Evolutionary conservation across 92 coral and sea anemone species (phyloP).

Genomic region (Anthopleura xanthogrammica): DNA sequence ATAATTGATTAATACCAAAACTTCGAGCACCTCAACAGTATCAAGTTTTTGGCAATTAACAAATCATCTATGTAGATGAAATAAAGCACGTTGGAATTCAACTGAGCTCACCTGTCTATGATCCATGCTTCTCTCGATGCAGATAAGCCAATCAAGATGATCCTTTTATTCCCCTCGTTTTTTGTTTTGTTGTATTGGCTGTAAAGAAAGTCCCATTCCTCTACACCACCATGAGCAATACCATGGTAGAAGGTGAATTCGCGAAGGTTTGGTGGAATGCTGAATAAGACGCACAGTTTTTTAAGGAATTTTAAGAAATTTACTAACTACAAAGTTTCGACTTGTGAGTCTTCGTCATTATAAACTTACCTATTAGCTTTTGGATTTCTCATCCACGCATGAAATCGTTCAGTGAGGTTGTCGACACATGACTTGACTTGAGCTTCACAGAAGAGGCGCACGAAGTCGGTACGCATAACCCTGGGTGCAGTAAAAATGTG

Average conservation of each 20-base stretch:
- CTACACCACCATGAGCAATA: slow-evolving; percentile 53
- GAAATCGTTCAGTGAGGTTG: slow-evolving; percentile 19
- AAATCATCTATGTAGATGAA: no score
- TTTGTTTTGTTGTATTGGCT: slow-evolving; percentile 44
- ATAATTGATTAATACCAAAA: no score
- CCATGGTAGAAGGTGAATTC: slow-evolving; percentile 59
- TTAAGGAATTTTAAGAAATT: no score
- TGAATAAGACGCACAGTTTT: background rate
- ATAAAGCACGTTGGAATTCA: no score
- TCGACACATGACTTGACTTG: slow-evolving; percentile 14
- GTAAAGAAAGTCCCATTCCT: slow-evolving; percentile 76
- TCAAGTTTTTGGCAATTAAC: no score
- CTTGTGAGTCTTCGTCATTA: no score
- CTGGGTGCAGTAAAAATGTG: background rate
- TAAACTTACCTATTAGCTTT: slow-evolving; percentile 23
- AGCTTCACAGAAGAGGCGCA: slow-evolving; percentile 36
- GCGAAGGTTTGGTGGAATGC: slow-evolving; percentile 70
- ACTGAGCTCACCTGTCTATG: slow-evolving; percentile 44
- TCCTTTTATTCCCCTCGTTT: slow-evolving; percentile 27
- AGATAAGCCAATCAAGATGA: slow-evolving; percentile 49
- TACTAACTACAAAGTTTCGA: no score
- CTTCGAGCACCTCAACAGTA: no score
- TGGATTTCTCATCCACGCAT: slow-evolving; percentile 30
- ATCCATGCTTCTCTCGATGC: slow-evolving; percentile 63
- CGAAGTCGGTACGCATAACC: background rate